Conservation (phyloP, 2,888 invertebrate genomes). For the Pandemis corylana region DNA sequence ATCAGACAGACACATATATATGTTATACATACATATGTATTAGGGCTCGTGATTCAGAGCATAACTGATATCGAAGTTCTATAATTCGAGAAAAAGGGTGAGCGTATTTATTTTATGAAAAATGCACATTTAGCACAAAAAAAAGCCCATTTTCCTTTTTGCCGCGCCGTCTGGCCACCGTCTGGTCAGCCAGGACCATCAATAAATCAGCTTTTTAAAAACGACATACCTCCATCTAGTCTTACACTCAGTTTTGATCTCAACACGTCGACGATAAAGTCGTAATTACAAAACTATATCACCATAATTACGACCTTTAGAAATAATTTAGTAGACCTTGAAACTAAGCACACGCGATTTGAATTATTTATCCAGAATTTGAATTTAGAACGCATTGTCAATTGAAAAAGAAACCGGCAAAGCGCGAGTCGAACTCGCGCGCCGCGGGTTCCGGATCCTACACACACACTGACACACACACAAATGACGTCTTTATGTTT, state of each 20-base stretch:
- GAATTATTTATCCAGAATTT: slow-evolving; percentile 10
- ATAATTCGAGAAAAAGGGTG: too few relatives aligned
- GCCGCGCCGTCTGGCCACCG: not conserved
- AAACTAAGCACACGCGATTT: slow-evolving; percentile 13
- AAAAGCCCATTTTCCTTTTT: not conserved
- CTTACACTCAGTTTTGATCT: not conserved
- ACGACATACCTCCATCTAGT: not conserved
- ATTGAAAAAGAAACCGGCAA: not conserved
- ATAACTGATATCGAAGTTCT: too few relatives aligned
- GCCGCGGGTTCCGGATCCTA: too few relatives aligned
- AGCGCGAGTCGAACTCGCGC: too few relatives aligned
- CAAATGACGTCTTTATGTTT: too few relatives aligned
- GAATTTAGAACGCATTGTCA: slow-evolving; percentile 20
- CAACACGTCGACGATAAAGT: not conserved
- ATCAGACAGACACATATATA: too few relatives aligned
- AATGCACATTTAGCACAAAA: not conserved
- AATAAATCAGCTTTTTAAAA: not conserved
- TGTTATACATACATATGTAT: too few relatives aligned
- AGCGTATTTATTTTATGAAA: too few relatives aligned
- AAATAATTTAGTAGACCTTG: slow-evolving; percentile 14
- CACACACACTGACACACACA: too few relatives aligned
- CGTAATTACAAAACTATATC: not conserved
- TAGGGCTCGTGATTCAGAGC: too few relatives aligned
- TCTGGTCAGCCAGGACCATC: not conserved
- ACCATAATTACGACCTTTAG: not conserved